Conservation (phyloP, 2,888 invertebrate species). For the Salticus scenicus region DNA sequence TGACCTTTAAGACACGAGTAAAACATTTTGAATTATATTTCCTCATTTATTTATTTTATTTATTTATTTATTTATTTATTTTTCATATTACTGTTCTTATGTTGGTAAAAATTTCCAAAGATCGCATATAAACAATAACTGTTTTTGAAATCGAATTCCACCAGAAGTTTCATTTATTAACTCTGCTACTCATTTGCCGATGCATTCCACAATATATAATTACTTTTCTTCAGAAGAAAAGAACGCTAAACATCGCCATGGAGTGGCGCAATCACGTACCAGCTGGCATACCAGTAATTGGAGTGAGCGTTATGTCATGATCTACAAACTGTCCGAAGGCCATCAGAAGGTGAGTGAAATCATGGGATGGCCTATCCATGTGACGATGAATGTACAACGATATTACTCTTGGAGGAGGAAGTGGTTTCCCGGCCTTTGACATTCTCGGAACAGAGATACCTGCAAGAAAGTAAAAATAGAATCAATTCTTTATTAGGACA, state of each 20-base stretch:
- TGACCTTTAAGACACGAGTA: no score
- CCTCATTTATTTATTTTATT: no score
- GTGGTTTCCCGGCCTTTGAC: conserved; percentile 79
- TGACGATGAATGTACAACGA: conserved; percentile 87
- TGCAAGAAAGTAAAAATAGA: neutral
- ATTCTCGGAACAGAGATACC: conserved; percentile 70
- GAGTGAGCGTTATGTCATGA: conserved; percentile 95
- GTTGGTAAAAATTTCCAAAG: no score
- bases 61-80: no score
- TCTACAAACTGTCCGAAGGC: conserved; percentile 95
- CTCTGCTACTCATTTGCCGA: no score
- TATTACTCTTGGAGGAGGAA: conserved; percentile 90
- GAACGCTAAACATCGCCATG: conserved; percentile 69
- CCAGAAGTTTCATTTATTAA: no score
- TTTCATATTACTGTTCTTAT: no score
- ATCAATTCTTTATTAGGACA: no score
- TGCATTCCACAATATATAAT: no score
- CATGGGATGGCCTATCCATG: conserved; percentile 77
- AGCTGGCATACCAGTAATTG: conserved; percentile 75
- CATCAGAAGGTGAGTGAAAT: conserved; percentile 93
- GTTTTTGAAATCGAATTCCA: no score
- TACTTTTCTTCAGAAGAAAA: neutral
- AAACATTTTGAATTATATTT: no score
- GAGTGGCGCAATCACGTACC: conserved; percentile 62
- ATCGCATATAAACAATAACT: no score